Conservation (phyloP, 2,113 vertebrate species). For the Polypterus senegalus region DNA sequence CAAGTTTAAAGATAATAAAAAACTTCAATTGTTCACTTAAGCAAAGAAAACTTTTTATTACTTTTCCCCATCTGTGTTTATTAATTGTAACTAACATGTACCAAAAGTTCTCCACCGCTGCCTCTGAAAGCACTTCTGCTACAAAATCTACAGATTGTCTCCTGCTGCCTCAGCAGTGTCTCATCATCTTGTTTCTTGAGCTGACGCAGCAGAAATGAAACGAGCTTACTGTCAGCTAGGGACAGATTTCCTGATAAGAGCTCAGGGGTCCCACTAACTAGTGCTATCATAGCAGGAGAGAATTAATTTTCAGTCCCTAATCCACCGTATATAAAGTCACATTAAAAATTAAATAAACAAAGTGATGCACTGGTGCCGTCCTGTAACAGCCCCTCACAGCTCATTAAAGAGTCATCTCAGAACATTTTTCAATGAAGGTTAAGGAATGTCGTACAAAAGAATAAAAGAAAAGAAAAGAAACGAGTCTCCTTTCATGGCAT, state of each 20-base stretch:
- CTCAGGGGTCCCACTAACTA: neutral
- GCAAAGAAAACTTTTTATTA: too few relatives aligned
- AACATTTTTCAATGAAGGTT: constrained; percentile 7
- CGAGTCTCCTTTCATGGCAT: constrained; percentile 6
- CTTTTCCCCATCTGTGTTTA: too few relatives aligned
- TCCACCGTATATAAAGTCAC: too few relatives aligned
- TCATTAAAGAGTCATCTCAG: neutral
- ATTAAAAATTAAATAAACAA: too few relatives aligned
- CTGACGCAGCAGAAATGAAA: constrained; percentile 1
- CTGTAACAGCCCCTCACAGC: too few relatives aligned
- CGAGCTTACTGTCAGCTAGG: neutral
- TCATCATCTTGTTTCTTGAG: neutral
- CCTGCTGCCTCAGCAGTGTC: neutral
- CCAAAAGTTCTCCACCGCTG: neutral
- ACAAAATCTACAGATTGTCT: constrained; percentile 4
- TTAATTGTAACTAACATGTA: too few relatives aligned
- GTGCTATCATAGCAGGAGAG: too few relatives aligned
- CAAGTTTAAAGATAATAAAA: too few relatives aligned
- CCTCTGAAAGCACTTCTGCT: neutral
- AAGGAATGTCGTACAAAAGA: constrained; percentile 3
- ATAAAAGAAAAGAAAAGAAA: neutral
- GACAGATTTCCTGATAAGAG: neutral
- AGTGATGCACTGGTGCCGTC: too few relatives aligned
- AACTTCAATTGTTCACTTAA: too few relatives aligned
- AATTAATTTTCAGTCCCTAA: too few relatives aligned